phyloP scores from a whole-genome alignment of 2,113 vertebrate species.

The Tychaedon coryphoeus region DNA sequence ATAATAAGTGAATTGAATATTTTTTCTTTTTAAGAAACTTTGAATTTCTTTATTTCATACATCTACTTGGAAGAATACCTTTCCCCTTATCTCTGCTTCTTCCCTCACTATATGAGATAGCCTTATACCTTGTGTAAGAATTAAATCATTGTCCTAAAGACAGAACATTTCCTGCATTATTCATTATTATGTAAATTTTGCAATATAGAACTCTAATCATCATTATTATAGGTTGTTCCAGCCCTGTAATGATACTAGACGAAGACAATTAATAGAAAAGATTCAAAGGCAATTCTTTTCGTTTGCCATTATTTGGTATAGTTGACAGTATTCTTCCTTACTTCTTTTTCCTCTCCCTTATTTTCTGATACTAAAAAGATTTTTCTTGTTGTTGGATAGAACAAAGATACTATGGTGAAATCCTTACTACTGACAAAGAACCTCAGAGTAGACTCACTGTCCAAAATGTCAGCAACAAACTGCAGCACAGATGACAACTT shows the following conservation, averaged over 20 bases:
- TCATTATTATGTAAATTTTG: not conserved
- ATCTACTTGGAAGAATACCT: not conserved
- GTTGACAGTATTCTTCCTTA: not conserved
- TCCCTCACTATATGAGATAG: not conserved
- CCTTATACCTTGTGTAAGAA: not conserved
- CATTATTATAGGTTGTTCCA: not conserved
- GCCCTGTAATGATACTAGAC: not conserved
- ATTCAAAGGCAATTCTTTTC: not conserved
- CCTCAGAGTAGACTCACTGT: not conserved
- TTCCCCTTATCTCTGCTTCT: not conserved
- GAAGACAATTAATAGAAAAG: not conserved
- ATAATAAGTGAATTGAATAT: not conserved
- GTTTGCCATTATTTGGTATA: not conserved
- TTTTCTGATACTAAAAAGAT: not conserved
- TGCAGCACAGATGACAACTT: not conserved
- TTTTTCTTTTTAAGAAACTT: not conserved
- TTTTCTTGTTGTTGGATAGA: not conserved
- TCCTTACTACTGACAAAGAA: not conserved
- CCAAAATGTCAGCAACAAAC: not conserved
- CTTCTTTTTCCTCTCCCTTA: not conserved
- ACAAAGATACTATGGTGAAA: not conserved
- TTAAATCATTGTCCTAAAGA: not conserved
- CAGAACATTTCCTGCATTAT: not conserved
- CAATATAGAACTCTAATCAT: not conserved
- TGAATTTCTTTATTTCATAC: not conserved